Conservation (phyloP, 2,888 invertebrate species). For the Pheosia tremula region DNA sequence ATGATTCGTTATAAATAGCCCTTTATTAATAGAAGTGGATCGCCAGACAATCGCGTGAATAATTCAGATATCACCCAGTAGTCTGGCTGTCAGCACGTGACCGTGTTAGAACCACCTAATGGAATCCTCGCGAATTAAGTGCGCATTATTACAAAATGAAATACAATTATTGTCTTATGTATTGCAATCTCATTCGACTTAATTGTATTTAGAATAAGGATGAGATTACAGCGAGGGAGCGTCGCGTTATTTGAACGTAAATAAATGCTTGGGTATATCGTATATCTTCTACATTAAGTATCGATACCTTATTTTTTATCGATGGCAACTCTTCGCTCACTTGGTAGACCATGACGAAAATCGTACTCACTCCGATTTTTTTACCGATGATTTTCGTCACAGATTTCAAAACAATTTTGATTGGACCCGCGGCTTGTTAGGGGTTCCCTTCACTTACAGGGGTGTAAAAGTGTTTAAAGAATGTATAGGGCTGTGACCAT, state of each 20-base stretch:
- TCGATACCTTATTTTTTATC: no score
- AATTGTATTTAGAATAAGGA: slow-evolving; percentile 42
- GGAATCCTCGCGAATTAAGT: slow-evolving; percentile 43
- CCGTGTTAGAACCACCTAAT: slow-evolving; percentile 38
- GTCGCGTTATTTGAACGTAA: neutral
- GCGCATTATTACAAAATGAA: slow-evolving; percentile 46
- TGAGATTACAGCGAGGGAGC: neutral
- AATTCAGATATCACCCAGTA: slow-evolving; percentile 10
- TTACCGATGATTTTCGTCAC: no score
- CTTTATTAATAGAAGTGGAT: neutral
- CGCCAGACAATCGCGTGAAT: slow-evolving; percentile 6
- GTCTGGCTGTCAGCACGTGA: slow-evolving; percentile 17
- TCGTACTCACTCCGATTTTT: no score
- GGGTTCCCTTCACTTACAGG: no score
- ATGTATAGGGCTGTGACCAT: no score
- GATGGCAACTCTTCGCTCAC: no score
- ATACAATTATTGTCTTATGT: slow-evolving; percentile 55
- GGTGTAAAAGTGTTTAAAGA: no score
- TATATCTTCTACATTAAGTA: no score
- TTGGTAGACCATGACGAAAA: no score
- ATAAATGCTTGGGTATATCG: no score
- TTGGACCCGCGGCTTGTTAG: no score
- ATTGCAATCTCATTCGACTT: slow-evolving; percentile 53
- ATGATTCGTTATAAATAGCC: neutral
- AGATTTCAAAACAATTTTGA: no score